A percentile compares a stretch with the other conserved stretches of the same genome.
phyloP scores from a whole-genome alignment of 2,113 vertebrate species.

The Crotalus tigris region DNA sequence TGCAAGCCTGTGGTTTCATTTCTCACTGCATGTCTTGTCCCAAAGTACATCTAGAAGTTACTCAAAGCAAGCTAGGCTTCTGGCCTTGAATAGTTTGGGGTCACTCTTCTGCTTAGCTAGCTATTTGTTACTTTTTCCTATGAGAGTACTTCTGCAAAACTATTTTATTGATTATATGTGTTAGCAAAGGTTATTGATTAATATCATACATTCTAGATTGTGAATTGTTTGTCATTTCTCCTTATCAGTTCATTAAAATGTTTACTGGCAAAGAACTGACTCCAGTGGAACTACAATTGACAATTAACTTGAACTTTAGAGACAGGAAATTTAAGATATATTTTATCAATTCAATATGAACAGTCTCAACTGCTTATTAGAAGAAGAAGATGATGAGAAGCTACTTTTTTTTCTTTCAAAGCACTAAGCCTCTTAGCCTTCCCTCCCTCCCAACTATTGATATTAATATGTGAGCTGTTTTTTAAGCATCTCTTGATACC shows the following conservation, averaged over 20 bases:
- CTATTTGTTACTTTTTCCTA: background rate
- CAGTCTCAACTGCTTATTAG: background rate
- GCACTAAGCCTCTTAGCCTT: background rate
- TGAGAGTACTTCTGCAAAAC: background rate
- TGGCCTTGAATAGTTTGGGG: background rate
- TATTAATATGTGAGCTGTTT: background rate
- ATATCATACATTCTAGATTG: background rate
- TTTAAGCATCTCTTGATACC: background rate
- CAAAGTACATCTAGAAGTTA: background rate
- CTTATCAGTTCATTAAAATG: background rate
- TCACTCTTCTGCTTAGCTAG: background rate
- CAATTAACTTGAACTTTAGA: background rate
- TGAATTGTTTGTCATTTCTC: background rate
- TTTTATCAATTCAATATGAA: background rate
- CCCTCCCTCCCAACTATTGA: too few relatives aligned
- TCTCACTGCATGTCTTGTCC: background rate
- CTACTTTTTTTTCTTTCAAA: background rate
- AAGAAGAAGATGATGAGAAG: background rate
- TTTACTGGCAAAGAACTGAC: background rate
- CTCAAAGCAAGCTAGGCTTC: background rate
- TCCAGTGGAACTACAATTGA: background rate
- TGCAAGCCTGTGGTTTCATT: background rate
- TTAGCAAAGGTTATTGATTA: background rate
- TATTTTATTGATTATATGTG: background rate
- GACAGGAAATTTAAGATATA: background rate